Evolutionary conservation across 2,888 invertebrate genomes (phyloP).

Genomic region (Erebia ligea): DNA sequence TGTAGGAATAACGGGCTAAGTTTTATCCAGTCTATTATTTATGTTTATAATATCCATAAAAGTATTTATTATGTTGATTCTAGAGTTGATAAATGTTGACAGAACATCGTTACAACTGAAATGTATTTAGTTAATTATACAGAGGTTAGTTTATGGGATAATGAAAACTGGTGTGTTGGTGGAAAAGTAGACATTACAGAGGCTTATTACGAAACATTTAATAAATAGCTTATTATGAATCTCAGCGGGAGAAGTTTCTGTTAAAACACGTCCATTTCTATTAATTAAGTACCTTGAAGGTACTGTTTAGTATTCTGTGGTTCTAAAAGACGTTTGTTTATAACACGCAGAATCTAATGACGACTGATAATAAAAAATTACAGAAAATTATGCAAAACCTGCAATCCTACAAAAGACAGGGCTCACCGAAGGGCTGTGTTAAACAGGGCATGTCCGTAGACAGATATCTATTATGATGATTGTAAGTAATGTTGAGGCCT

Average conservation of each 20-base stretch:
- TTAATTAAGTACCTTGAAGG: not conserved
- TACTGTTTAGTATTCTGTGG: not conserved
- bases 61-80: conserved; percentile 2
- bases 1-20: too few relatives aligned
- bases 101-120: not conserved
- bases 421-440: too few relatives aligned
- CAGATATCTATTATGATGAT: too few relatives aligned
- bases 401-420: too few relatives aligned
- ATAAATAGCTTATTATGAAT: not conserved
- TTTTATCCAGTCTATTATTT: too few relatives aligned
- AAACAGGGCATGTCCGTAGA: too few relatives aligned
- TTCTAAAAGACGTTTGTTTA: not conserved
- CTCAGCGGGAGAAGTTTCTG: conserved; percentile 11
- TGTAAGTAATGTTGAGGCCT: too few relatives aligned
- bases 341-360: not conserved
- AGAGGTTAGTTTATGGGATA: not conserved
- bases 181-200: not conserved
- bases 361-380: not conserved
- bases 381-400: too few relatives aligned
- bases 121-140: not conserved
- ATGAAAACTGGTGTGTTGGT: conserved; percentile 2
- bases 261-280: conserved; percentile 12
- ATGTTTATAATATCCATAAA: not conserved
- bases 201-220: not conserved
- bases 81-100: conserved; percentile 1